Percentiles rank a stretch among this genome's conserved stretches.
Evolutionary conservation across 2,113 vertebrate species (phyloP).

Genomic region (Lota lota): DNA sequence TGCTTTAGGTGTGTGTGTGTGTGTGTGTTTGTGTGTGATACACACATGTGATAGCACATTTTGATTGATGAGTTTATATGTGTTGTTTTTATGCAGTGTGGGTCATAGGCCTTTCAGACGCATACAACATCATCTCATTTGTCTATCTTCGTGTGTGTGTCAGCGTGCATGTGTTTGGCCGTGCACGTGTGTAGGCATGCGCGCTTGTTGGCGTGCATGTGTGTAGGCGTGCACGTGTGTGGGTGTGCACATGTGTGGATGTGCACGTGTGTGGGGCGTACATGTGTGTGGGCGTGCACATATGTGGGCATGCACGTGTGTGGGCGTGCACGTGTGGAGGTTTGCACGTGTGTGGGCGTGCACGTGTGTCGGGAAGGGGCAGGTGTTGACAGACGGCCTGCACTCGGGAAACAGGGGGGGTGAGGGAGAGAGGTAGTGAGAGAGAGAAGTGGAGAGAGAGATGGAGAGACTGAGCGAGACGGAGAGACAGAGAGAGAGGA

Average conservation of each 20-base stretch:
- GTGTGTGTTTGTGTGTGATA: neutral
- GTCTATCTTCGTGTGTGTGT: neutral
- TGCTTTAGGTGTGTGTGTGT: neutral
- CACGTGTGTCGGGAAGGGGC: conserved; percentile 24
- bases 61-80: conserved; percentile 3
- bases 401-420: conserved; percentile 35
- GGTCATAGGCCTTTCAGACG: neutral
- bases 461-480: neutral
- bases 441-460: conserved; percentile 12
- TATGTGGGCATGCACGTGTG: no score
- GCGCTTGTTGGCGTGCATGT: conserved; percentile 3
- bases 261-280: neutral
- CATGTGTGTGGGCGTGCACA: no score
- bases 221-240: conserved; percentile 11
- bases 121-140: neutral
- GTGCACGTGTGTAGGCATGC: conserved; percentile 27
- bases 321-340: no score
- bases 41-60: neutral
- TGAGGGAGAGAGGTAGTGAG: neutral
- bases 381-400: conserved; percentile 70
- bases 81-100: neutral
- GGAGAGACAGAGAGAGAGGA: conserved; percentile 1
- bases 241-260: neutral
- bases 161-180: conserved; percentile 12
- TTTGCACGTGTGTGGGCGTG: no score